Evolutionary conservation across 92 coral and sea anemone genomes (phyloP).

Genomic region (Actinostola sp.): DNA sequence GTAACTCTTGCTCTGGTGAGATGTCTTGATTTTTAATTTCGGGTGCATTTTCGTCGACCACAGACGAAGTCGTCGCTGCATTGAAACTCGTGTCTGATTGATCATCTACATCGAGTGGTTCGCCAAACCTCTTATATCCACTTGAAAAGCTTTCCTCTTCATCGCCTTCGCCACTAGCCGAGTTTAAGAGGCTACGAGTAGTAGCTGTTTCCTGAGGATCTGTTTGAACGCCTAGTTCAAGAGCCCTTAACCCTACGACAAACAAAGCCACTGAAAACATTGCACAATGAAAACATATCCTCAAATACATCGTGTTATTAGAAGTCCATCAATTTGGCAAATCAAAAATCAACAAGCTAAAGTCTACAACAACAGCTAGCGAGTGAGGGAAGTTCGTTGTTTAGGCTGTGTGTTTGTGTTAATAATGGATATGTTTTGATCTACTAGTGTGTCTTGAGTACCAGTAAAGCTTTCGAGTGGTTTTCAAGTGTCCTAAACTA

Average conservation of each 20-base stretch:
- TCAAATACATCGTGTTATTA: constrained; percentile 1
- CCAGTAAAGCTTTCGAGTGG: constrained; percentile 10
- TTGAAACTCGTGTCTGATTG: neutral
- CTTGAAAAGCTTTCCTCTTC: neutral
- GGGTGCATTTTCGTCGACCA: constrained; percentile 7
- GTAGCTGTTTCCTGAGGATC: neutral
- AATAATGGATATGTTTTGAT: constrained; percentile 18
- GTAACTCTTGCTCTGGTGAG: constrained; percentile 30
- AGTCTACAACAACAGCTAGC: neutral
- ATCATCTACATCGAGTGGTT: constrained; percentile 3
- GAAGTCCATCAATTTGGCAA: neutral
- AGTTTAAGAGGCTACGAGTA: neutral
- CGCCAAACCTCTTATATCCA: constrained; percentile 12
- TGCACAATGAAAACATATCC: neutral
- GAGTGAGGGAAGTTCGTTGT: neutral
- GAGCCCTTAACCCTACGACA: neutral
- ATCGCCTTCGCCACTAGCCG: neutral
- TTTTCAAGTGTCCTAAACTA: neutral
- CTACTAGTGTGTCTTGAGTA: neutral
- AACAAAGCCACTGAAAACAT: neutral
- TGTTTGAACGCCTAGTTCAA: neutral
- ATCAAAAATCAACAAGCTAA: neutral
- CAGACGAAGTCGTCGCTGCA: neutral
- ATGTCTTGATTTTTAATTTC: constrained; percentile 22
- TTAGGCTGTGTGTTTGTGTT: neutral